Evolutionary conservation across 2,113 vertebrate genomes (phyloP), one percentile per base, ranked within the genome.

Genomic region (Pachypanchax playfairii): DNA sequence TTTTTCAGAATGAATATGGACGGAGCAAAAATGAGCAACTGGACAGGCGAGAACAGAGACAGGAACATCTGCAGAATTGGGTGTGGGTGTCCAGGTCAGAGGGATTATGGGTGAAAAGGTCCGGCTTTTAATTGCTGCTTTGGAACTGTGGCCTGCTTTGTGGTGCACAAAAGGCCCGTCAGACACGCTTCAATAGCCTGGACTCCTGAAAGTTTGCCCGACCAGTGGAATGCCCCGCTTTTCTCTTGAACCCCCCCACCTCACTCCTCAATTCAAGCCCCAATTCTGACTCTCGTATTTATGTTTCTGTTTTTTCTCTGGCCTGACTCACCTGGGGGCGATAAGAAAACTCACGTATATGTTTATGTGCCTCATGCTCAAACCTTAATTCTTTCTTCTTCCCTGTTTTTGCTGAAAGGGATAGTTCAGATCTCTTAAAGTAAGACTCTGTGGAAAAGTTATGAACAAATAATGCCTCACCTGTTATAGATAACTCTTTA

Each of bases 41-140:
- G 0, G 4, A 56, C 70, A 58, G 50, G 33, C 4, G 9, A 56
- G 52, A 54, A 63, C 20, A 46, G 35, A 73, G 65, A 51, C 83
- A 47, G 70, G 73, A 84, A 87, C 91, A 93, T 91, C 90, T 94
- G 89, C 89, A 89, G 89, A 76, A 82, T 22, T 89, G 88, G 90
- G 89, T 87, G 81, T 89, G 68, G 67, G 73, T 82, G 71, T 83
- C 79, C 83, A 85, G 80, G 72, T 87, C 90, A 82, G 79, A 80
- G 79, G 85, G 89, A 92, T 94, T 93, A 92, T 60, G 65, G 87
- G 90, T 90, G 88, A 90, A 93, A 89, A 91, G 86, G 84, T 85
- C 90, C 85, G 88, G 85, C 88, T 91, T 87, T 93, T 93, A 91
- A 93, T 92, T 93, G 90, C 86, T 65, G 85, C 82, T 80, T 77